phyloP scores from a whole-genome alignment of 2,113 vertebrate genomes.

The Crotophaga sulcirostris region DNA sequence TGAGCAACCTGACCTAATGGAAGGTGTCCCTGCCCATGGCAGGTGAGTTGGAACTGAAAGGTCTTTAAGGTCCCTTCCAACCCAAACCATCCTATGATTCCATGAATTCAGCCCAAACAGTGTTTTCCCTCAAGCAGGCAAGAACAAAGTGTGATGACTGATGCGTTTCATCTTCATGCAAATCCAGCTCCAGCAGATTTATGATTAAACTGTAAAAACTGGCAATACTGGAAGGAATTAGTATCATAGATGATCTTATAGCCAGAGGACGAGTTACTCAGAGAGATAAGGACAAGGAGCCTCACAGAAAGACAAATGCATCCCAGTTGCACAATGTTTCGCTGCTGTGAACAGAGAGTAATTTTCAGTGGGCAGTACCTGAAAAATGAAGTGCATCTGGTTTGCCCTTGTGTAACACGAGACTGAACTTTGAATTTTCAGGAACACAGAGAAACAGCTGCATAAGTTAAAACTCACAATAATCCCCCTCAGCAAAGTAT shows the following conservation, averaged over 20 bases:
- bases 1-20: too few species aligned
- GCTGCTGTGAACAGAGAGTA: neutral
- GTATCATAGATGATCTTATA: neutral
- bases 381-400: neutral
- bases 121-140: neutral
- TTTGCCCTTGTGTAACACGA: neutral
- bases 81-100: too few species aligned
- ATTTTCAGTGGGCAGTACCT: constrained; percentile 4
- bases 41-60: too few species aligned
- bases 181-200: neutral
- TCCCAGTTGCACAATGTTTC: neutral
- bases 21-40: too few species aligned
- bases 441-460: constrained; percentile 51
- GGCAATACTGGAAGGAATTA: neutral
- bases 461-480: constrained; percentile 26
- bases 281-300: neutral
- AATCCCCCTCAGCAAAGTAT: constrained; percentile 6
- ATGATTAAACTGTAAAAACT: neutral
- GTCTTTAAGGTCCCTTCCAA: too few species aligned
- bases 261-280: neutral
- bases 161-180: neutral
- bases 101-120: neutral
- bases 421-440: constrained; percentile 1
- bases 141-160: neutral
- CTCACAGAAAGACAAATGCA: neutral